Evolutionary conservation across 2,113 vertebrate genomes (phyloP).

Genomic region (Sapayoa aenigma): DNA sequence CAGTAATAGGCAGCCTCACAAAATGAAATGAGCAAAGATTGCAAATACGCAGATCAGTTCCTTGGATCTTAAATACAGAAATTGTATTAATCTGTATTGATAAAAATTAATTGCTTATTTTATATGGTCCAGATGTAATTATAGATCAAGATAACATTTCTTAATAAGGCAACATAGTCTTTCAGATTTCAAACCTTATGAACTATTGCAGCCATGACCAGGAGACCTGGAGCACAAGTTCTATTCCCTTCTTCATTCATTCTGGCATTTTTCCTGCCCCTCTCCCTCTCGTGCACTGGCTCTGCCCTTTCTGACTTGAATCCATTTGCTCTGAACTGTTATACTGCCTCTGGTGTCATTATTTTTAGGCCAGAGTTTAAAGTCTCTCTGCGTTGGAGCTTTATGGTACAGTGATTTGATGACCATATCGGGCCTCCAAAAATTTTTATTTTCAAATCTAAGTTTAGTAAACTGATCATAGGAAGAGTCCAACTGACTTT

Average conservation of each 20-base stretch:
- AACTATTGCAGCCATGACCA: neutral
- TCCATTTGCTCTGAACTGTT: neutral
- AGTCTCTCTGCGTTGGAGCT: neutral
- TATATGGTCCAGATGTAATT: conserved; percentile 43
- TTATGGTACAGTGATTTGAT: neutral
- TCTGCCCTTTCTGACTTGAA: neutral
- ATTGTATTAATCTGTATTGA: conserved; percentile 57
- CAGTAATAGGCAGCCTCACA: conserved; percentile 42
- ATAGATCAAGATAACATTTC: conserved; percentile 34
- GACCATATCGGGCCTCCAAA: neutral
- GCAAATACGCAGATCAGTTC: conserved; percentile 58
- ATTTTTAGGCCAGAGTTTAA: neutral
- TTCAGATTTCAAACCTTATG: neutral
- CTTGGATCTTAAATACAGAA: conserved; percentile 59
- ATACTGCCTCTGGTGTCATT: neutral
- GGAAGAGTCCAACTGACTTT: neutral
- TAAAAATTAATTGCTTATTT: conserved; percentile 66
- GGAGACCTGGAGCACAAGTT: neutral
- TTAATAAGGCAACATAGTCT: neutral
- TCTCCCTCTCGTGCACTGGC: neutral
- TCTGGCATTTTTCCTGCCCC: neutral
- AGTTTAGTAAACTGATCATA: neutral
- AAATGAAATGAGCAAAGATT: conserved; percentile 63
- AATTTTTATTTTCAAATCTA: neutral
- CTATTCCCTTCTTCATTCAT: neutral